Evolutionary conservation across 2,888 invertebrate species (phyloP).

Genomic region (Meghimatium bilineatum): DNA sequence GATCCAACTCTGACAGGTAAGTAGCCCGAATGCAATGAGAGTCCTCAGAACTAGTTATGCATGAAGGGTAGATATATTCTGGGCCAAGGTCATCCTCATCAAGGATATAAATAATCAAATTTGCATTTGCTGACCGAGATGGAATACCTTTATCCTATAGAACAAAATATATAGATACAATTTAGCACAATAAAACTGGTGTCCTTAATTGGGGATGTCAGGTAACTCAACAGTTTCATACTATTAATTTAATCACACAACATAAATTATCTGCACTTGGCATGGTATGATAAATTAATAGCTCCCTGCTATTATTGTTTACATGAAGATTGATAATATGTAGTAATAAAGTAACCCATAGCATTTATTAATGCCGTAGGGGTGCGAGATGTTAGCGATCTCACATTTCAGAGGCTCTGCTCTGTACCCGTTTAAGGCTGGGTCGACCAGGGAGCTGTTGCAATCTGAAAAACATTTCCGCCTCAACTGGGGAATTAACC

Average conservation of each 20-base stretch:
- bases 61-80: constrained; percentile 57
- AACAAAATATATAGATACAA: background rate
- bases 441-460: no score
- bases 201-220: background rate
- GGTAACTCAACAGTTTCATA: background rate
- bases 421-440: no score
- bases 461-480: no score
- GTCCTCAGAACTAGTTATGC: constrained; percentile 44
- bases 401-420: no score
- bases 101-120: constrained; percentile 51
- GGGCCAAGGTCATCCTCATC: constrained; percentile 66
- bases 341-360: no score
- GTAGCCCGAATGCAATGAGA: constrained; percentile 55
- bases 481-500: no score
- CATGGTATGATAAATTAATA: no score
- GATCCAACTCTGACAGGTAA: constrained; percentile 40
- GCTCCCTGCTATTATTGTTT: no score
- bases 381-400: no score
- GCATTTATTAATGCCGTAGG: no score
- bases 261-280: no score
- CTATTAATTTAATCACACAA: background rate
- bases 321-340: no score
- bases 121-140: constrained; percentile 13
- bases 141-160: constrained; percentile 16
- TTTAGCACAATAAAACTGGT: background rate